phyloP scores from a whole-genome alignment of 1,140 invertebrate species.

The Drosophila parabipectinata region DNA sequence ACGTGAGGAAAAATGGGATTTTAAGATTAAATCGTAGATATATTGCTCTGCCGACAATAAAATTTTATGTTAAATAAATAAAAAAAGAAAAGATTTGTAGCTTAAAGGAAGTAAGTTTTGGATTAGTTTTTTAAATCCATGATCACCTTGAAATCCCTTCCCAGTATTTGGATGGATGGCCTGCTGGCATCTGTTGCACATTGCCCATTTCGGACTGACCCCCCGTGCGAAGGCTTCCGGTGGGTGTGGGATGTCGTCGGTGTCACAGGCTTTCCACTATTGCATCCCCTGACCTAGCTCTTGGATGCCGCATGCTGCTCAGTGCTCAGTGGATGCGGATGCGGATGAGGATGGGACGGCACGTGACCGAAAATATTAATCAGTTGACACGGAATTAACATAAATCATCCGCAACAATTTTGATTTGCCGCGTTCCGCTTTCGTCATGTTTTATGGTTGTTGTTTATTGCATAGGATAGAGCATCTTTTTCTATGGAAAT shows the following conservation, averaged over 20 bases:
- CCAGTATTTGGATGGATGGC: conserved; percentile 44
- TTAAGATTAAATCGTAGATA: background rate
- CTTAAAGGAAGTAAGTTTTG: too few species aligned
- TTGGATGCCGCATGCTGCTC: conserved; percentile 42
- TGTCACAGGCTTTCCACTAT: background rate
- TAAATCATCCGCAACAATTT: conserved; percentile 80
- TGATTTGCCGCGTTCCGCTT: conserved; percentile 45
- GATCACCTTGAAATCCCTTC: background rate
- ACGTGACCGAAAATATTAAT: conserved; percentile 82
- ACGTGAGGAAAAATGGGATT: background rate
- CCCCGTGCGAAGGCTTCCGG: conserved; percentile 14
- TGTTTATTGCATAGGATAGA: conserved; percentile 39
- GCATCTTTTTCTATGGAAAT: conserved; percentile 48
- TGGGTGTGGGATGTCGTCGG: background rate
- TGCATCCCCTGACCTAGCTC: conserved; percentile 1
- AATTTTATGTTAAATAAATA: background rate
- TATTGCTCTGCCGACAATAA: background rate
- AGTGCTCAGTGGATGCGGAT: conserved; percentile 36
- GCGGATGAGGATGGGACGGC: conserved; percentile 63
- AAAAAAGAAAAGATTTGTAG: too few species aligned
- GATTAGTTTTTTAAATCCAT: background rate
- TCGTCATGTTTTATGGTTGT: conserved; percentile 51
- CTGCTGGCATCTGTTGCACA: conserved; percentile 72
- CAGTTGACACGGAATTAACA: conserved; percentile 81
- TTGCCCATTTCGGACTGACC: background rate